phyloP scores from a whole-genome alignment of 1,140 invertebrate species.

The Pseudachorutes palmiensis region DNA sequence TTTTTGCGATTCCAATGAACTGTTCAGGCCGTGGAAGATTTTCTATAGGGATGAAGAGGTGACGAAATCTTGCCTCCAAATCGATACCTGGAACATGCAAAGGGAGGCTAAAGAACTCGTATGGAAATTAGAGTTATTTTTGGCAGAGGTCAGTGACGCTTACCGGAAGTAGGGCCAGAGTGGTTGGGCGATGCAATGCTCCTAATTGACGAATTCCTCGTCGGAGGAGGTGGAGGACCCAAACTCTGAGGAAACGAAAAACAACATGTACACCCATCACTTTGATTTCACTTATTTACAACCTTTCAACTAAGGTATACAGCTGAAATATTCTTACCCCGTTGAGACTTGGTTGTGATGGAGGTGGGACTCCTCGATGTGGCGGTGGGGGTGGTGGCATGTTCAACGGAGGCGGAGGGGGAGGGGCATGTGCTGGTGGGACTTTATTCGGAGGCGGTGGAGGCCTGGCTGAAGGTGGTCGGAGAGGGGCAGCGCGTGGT shows the following conservation, averaged over 20 bases:
- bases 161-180: no score
- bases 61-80: constrained; percentile 47
- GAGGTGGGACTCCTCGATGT: constrained; percentile 13
- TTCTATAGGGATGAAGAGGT: constrained; percentile 47
- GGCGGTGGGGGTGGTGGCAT: constrained; percentile 27
- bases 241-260: constrained; percentile 9
- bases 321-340: constrained; percentile 22
- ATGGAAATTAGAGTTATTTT: no score
- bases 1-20: constrained; percentile 46
- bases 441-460: constrained; percentile 37
- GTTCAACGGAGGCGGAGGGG: constrained; percentile 33
- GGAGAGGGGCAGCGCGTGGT: constrained; percentile 17
- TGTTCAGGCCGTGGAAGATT: constrained; percentile 48
- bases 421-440: constrained; percentile 30
- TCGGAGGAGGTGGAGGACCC: constrained; percentile 40
- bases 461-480: constrained; percentile 26
- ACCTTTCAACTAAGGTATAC: no score
- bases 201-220: constrained; percentile 41
- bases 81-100: constrained; percentile 42
- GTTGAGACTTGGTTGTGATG: constrained; percentile 24
- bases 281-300: no score
- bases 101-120: no score
- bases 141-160: no score
- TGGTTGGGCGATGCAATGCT: no score
- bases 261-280: no score